Evolutionary conservation across 1,140 invertebrate species (phyloP).

Genomic region (Lasaia peninsularis): DNA sequence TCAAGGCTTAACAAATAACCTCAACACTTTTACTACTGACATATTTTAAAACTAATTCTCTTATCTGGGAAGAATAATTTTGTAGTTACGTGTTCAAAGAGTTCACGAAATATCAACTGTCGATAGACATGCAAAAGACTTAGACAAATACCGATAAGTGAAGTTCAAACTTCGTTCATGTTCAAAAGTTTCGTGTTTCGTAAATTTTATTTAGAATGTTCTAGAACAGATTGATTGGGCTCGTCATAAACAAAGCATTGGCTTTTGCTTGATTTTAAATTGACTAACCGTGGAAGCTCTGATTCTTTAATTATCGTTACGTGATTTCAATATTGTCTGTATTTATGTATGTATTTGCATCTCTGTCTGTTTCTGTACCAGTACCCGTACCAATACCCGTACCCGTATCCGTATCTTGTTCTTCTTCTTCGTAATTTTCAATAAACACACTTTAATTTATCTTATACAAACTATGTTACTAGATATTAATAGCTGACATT

Average conservation of each 20-base stretch:
- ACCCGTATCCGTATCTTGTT: too few relatives aligned
- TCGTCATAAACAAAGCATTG: background rate
- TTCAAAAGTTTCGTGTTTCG: background rate
- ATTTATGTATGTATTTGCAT: too few relatives aligned
- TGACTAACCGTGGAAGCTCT: too few relatives aligned
- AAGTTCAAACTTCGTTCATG: background rate
- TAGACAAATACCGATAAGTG: background rate
- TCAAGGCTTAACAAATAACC: background rate
- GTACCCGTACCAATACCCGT: too few relatives aligned
- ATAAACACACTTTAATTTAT: too few relatives aligned
- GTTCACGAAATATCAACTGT: background rate
- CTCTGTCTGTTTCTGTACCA: too few relatives aligned
- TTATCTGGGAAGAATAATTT: background rate
- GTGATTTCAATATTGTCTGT: too few relatives aligned
- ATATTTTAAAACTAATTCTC: background rate
- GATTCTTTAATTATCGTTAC: too few relatives aligned
- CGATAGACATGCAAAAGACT: background rate
- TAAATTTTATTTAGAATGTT: background rate
- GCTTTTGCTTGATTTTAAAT: background rate
- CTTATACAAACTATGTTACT: too few relatives aligned
- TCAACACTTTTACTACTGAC: background rate
- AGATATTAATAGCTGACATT: too few relatives aligned
- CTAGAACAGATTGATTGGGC: background rate
- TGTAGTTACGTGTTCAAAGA: background rate
- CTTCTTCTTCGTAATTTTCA: too few relatives aligned